Evolutionary conservation across 2,797 vertebrate genomes (phyloP), one percentile per base, ranked within the genome.

Genomic region (Kryptolebias ocellatus): DNA sequence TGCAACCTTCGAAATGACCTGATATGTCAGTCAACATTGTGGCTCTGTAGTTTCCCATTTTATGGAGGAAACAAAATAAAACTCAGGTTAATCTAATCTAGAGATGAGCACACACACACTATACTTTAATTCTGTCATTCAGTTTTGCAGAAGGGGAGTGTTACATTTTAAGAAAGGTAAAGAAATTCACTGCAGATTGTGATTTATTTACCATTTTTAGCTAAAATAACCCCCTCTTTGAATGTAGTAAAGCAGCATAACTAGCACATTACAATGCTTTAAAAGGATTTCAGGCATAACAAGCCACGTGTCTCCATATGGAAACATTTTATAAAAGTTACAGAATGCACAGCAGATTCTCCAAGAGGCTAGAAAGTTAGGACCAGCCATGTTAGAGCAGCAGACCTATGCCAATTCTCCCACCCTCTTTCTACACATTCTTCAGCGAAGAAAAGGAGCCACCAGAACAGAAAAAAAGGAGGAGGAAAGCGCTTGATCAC

Each of bases 341-440:
- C 12, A 64, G 72, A 78, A 58, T 59, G 42, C 15, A 4, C 9
- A 60, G 28, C 46, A 76, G 53, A 42, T 57, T 70, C 7, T 74
- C 29, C 18, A 67, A 71, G 34, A 69, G 56, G 28, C 46, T 15
- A 56, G 51, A 73, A 78, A 67, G 55, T 45, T 69, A 63, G 45
- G 67, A 75, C 31, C 64, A 70, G 81, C 74, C 77, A 70, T 79
- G 64, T 66, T 83, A 74, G 54, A 62, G 63, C 70, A 81, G 78
- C 76, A 85, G 74, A 57, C 67, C 51, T 46, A 71, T 83, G 84
- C 85, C 81, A 78, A 80, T 84, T 74, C 59, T 87, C 81, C 82
- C 81, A 87, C 79, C 73, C 73, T 77, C 59, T 70, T 76, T 78
- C 56, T 64, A 83, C 72, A 60, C 67, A 81, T 72, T 86, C 74